These are phyloP conservation scores for Thumatha senex DNA, from an alignment of 2,888 invertebrate species.

Conservation along the genomic window DNA sequence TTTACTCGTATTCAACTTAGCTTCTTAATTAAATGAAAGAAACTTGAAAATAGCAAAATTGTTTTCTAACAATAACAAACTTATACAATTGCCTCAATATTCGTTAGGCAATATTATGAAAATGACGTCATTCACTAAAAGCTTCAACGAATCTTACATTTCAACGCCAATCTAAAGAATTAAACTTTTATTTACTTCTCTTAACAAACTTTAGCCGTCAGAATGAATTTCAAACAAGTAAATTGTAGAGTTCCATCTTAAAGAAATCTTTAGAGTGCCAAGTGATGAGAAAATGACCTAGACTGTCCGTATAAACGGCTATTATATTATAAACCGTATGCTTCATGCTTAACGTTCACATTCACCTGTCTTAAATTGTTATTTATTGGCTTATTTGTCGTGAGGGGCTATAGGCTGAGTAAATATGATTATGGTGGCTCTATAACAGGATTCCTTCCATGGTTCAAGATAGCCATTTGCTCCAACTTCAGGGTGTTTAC, in stretches of 20 bases:
- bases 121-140: conserved; percentile 23
- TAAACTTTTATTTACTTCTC: conserved; percentile 58
- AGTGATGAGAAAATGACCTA: conserved; percentile 47
- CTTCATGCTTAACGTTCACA: background rate
- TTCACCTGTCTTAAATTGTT: conserved; percentile 1
- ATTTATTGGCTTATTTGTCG: conserved; percentile 39
- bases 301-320: conserved; percentile 20
- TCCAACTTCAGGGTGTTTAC: too few relatives aligned
- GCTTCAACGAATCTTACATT: conserved; percentile 30
- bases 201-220: conserved; percentile 58
- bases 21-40: background rate
- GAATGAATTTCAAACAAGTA: conserved; percentile 71
- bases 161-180: conserved; percentile 53
- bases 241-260: conserved; percentile 62
- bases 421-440: conserved; percentile 74
- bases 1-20: too few relatives aligned
- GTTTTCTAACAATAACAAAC: conserved; percentile 10
- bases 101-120: conserved; percentile 12
- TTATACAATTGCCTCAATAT: conserved; percentile 14
- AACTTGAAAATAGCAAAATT: background rate
- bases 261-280: conserved; percentile 61
- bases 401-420: conserved; percentile 43
- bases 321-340: conserved; percentile 22
- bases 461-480: conserved; percentile 67
- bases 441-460: conserved; percentile 59